Evolutionary conservation across 2,797 vertebrate species (phyloP), one percentile per base, ranked within the genome.

Genomic region (Argentina silus): DNA sequence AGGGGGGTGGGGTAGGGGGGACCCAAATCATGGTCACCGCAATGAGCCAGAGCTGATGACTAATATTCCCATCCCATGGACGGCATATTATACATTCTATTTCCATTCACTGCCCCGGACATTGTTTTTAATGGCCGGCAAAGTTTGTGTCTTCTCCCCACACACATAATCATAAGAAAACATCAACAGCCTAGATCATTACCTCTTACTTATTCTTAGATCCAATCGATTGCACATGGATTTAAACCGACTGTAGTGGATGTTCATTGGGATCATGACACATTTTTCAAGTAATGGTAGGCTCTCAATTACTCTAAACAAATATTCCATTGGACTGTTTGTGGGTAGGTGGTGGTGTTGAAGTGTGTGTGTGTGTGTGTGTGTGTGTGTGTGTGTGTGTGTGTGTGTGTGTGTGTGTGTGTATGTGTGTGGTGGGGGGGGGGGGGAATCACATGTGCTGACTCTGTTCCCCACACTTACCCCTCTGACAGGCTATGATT

Each of bases 401-500:
- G 72, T 77, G 79, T 79, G 82, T 81, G 78, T 81, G 57, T 79
- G 57, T 44, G 50, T 15, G 4, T 9, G 67, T 44, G 50, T 6
- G 69, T 45, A 19, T 2, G 48, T 72, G 76, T 36, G 59, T 74
- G 73, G 15, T 36, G 23, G 21, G 51, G 44, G 48, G 65, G 11
- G 17, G 43, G 17, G 17, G 19, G 44, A 36, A 55, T 86, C 85
- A 88, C 85, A 84, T 86, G 79, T 87, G 69, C 83, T 64, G 87
- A 87, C 86, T 88, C 79, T 67, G 84, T 90, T 89, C 80, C 82
- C 85, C 75, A 80, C 81, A 83, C 82, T 86, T 88, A 83, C 77
- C 78, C 83, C 74, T 83, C 76, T 86, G 89, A 86, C 89, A 91
- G 79, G 75, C 69, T 0, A 55, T 90, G 90, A 91, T 91, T 86